Evolutionary conservation across 2,113 vertebrate species (phyloP).

Genomic region (Hemiprocne comata): DNA sequence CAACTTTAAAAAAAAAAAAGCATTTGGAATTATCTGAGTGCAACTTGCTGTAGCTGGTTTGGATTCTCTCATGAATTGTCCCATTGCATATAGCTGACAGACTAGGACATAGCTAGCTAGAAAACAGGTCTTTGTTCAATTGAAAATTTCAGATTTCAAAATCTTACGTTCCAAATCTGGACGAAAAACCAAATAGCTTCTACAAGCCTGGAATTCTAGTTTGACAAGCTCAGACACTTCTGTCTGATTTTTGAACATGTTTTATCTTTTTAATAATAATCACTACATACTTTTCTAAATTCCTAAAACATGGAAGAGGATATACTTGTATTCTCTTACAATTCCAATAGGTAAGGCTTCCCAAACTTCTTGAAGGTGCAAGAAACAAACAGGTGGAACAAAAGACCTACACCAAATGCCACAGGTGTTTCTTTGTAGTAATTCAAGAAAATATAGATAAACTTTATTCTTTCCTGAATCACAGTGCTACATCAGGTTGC

Average conservation of each 20-base stretch:
- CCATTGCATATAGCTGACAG: background rate
- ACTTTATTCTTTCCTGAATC: background rate
- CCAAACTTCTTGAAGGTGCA: background rate
- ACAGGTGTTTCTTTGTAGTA: background rate
- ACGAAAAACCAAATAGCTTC: background rate
- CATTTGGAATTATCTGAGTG: background rate
- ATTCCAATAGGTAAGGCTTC: background rate
- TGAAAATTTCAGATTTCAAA: background rate
- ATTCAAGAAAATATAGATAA: background rate
- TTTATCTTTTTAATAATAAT: background rate
- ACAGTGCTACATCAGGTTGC: background rate
- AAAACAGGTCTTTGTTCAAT: background rate
- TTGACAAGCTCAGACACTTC: background rate
- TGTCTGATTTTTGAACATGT: background rate
- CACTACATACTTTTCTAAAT: background rate
- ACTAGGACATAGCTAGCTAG: background rate
- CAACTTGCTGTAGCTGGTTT: background rate
- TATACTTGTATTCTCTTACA: background rate
- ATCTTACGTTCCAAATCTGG: background rate
- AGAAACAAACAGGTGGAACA: background rate
- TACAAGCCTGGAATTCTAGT: background rate
- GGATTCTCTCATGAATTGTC: background rate
- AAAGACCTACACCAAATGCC: background rate
- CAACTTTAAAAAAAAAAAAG: background rate
- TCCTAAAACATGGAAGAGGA: background rate